Evolutionary conservation across 2,888 invertebrate genomes (phyloP), one percentile per base, ranked within the genome.

Genomic region (Caenorhabditis angaria): DNA sequence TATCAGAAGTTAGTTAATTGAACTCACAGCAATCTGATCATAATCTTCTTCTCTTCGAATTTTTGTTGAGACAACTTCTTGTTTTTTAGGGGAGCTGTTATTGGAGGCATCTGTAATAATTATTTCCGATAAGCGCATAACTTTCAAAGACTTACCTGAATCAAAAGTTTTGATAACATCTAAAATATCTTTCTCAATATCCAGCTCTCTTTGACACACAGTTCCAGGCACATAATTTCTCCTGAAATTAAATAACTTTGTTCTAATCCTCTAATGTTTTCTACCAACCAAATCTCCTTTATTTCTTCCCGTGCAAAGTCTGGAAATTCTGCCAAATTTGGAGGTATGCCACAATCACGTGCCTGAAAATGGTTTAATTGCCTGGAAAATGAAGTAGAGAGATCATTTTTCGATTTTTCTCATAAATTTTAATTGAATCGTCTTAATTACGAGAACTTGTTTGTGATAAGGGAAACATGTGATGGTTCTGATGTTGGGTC

Each of bases 291-390:
- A 51, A 85, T 80, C 56, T 83, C 81, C 25, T 77, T 59, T 20
- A 85, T 68, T 57, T 85, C 85, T 61, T 85, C 85, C 48, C 81
- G 82, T 0, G 83, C 85, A 62, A 82, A 85, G 25, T 78, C 80
- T 1, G 85, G 85, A n/a, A 85, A 61, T 1, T 61, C 29, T 12
- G 55, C 35, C 22, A 84, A 48, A 61, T 85, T 83, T 18, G 65
- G 70, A 1, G 85, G 85, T 1, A 83, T 64, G 0, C 81, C 85
- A 60, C 85, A 85, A 35, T 72, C 67, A 4, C 32, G 20, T 32
- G 32, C n/a, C 55, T 50, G 24, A 2, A 48, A 48, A 48, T n/a
- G n/a, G n/a, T n/a, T n/a, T n/a, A n/a, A n/a, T n/a, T n/a, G n/a
- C n/a, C n/a, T n/a, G n/a, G n/a, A n/a, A n/a, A n/a, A n/a, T n/a